Evolutionary conservation across 2,888 invertebrate genomes (phyloP).

Genomic region (Tenthredo distinguenda): DNA sequence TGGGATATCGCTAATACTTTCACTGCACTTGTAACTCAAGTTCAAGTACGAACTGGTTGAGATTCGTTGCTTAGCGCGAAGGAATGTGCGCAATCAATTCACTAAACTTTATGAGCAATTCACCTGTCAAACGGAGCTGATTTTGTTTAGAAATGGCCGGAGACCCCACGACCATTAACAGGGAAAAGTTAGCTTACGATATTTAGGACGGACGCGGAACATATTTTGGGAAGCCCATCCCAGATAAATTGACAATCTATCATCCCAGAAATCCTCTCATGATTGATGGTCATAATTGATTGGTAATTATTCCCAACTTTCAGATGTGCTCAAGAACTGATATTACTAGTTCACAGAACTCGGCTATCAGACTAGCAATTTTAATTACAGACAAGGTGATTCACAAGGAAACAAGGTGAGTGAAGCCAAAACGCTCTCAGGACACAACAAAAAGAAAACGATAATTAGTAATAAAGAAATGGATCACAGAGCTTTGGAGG

Average conservation of each 20-base stretch:
- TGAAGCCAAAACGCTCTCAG: too few relatives aligned
- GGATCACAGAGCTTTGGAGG: neutral
- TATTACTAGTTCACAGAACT: neutral
- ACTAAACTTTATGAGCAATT: neutral
- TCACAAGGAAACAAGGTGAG: too few relatives aligned
- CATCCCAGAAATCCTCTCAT: neutral
- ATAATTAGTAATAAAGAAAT: neutral
- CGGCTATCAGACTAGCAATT: neutral
- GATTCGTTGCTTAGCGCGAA: neutral
- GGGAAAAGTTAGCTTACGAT: neutral
- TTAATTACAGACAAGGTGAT: neutral
- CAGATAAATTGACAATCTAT: conserved; percentile 6
- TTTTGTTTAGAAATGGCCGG: neutral
- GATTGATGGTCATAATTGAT: conserved; percentile 8
- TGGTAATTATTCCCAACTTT: neutral
- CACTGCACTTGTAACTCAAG: neutral
- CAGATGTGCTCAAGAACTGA: neutral
- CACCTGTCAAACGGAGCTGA: neutral
- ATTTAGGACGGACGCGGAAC: conserved; percentile 5
- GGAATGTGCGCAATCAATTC: neutral
- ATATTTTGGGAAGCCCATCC: neutral
- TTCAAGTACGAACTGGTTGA: neutral
- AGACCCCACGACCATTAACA: conserved; percentile 2
- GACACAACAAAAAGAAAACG: neutral
- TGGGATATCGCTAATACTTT: neutral